Evolutionary conservation across 2,797 vertebrate species (phyloP).

Genomic region (Buceros bicornis): DNA sequence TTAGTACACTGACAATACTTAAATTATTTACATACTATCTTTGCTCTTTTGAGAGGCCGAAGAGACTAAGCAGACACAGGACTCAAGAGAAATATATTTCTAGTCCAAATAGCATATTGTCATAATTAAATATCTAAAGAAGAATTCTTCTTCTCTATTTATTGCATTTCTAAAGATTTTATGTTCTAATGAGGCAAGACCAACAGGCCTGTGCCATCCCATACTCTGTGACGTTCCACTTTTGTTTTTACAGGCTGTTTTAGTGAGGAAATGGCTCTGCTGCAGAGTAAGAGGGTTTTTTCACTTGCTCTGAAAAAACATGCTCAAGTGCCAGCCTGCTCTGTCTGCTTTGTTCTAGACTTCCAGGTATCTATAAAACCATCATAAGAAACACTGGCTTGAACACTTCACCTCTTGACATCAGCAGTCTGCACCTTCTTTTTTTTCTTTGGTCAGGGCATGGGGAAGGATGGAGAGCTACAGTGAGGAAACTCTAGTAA

Average conservation of each 20-base stretch:
- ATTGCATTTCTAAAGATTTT: not conserved
- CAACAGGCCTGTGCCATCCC: not conserved
- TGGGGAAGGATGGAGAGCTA: not conserved
- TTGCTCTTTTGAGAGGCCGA: not conserved
- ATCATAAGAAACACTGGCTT: not conserved
- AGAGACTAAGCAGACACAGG: not conserved
- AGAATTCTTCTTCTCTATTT: not conserved
- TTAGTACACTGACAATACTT: not conserved
- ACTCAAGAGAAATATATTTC: not conserved
- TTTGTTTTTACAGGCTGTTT: not conserved
- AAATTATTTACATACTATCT: not conserved
- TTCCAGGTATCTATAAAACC: not conserved
- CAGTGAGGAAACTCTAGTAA: not conserved
- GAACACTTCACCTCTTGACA: not conserved
- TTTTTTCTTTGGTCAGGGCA: not conserved
- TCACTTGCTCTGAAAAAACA: not conserved
- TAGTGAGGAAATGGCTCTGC: not conserved
- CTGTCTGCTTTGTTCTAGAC: not conserved
- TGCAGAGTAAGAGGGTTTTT: not conserved
- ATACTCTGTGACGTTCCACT: not conserved
- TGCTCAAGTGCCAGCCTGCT: not conserved
- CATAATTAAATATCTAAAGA: not conserved
- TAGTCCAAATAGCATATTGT: not conserved
- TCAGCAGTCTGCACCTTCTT: not conserved
- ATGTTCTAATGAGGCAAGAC: not conserved